phyloP scores from a whole-genome alignment of 2,888 invertebrate genomes.

The Heliconius ethilla region DNA sequence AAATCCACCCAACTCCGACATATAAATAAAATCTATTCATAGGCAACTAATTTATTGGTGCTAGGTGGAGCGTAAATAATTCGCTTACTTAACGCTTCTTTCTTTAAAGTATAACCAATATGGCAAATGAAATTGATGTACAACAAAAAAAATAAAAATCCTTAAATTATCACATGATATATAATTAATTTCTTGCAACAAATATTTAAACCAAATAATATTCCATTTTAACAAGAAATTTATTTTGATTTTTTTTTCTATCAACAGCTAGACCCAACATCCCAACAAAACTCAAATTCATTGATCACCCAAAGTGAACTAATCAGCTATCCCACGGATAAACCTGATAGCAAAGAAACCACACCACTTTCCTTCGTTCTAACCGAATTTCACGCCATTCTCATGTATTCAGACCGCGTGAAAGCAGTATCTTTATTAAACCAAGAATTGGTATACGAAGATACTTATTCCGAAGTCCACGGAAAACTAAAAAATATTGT shows the following conservation, averaged over 20 bases:
- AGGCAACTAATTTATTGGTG: too few relatives aligned
- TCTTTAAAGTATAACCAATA: too few relatives aligned
- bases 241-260: constrained; percentile 3
- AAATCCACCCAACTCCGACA: too few relatives aligned
- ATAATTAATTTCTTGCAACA: not conserved
- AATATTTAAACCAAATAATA: not conserved
- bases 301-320: constrained; percentile 74
- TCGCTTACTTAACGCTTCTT: too few relatives aligned
- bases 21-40: too few relatives aligned
- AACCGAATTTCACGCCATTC: constrained; percentile 94
- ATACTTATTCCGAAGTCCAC: constrained; percentile 89
- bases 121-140: too few relatives aligned
- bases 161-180: too few relatives aligned
- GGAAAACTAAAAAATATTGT: constrained; percentile 91
- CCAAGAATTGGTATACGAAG: constrained; percentile 93
- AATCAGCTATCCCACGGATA: constrained; percentile 66
- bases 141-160: too few relatives aligned
- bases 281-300: constrained; percentile 76
- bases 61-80: too few relatives aligned
- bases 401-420: constrained; percentile 91
- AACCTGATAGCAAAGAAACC: constrained; percentile 65
- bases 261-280: constrained; percentile 76
- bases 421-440: constrained; percentile 93
- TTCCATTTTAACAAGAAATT: not conserved
- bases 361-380: constrained; percentile 89